A percentile compares a stretch with the other conserved stretches of the same genome.
These are phyloP conservation scores for Teleogryllus occipitalis DNA, from an alignment of 1,140 invertebrate genomes.

Conservation along the genomic window DNA sequence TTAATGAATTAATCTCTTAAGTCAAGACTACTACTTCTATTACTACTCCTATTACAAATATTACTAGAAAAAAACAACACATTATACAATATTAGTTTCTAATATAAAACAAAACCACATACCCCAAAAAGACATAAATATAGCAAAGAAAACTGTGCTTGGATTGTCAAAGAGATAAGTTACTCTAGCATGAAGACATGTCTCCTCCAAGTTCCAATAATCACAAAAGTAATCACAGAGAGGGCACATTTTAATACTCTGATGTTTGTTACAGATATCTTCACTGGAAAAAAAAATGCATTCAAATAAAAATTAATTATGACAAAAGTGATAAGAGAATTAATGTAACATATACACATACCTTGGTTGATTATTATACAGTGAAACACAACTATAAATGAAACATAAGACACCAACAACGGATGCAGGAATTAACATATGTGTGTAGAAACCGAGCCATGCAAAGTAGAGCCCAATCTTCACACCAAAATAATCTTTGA, in stretches of 20 bases:
- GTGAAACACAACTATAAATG: slow-evolving; percentile 66
- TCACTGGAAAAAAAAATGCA: slow-evolving; percentile 45
- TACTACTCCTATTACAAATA: too few species aligned
- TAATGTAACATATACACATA: slow-evolving; percentile 29
- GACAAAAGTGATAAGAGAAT: background rate
- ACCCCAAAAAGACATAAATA: slow-evolving; percentile 58
- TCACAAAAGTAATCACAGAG: slow-evolving; percentile 76
- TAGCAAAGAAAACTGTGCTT: slow-evolving; percentile 54
- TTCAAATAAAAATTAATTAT: background rate
- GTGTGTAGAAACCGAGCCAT: slow-evolving; percentile 95
- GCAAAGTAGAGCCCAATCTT: slow-evolving; percentile 82
- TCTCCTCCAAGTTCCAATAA: slow-evolving; percentile 81
- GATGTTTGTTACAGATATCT: slow-evolving; percentile 65
- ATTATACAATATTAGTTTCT: too few species aligned
- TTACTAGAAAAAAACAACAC: too few species aligned
- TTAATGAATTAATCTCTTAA: too few species aligned
- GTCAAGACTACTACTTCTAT: too few species aligned
- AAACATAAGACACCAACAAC: slow-evolving; percentile 75
- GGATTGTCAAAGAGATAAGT: slow-evolving; percentile 61
- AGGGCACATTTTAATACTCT: slow-evolving; percentile 68
- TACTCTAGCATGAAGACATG: slow-evolving; percentile 46
- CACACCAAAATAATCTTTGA: slow-evolving; percentile 88
- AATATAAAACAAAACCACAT: slow-evolving; percentile 18
- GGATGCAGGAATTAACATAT: slow-evolving; percentile 81
- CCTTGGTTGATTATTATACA: slow-evolving; percentile 64